A percentile compares a stretch with the other conserved stretches of the same genome.
Conservation (phyloP, 2,888 invertebrate species). For the Tipula unca region DNA sequence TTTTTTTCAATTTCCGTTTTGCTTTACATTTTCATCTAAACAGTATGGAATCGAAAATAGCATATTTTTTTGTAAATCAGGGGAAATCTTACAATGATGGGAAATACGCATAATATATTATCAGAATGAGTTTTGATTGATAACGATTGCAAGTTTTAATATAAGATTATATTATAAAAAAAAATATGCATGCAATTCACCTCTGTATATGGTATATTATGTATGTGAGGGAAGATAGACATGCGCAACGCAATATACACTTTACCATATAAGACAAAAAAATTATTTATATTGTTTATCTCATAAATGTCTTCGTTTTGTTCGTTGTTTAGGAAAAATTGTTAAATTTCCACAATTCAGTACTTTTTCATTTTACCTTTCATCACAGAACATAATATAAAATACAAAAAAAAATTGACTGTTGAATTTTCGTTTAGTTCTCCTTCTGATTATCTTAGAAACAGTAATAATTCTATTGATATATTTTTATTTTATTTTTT, state of each 20-base stretch:
- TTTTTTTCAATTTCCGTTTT: not conserved
- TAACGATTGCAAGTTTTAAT: not conserved
- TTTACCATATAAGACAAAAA: not conserved
- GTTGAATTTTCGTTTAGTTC: not conserved
- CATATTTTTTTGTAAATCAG: not conserved
- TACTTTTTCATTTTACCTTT: not conserved
- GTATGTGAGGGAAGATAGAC: not conserved
- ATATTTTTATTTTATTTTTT: not conserved
- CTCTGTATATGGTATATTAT: not conserved
- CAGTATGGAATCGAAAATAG: not conserved
- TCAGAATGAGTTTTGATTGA: not conserved
- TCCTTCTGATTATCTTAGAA: conserved; percentile 8
- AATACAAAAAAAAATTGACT: not conserved
- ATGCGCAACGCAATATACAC: not conserved
- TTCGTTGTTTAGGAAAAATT: not conserved
- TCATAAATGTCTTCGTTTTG: not conserved
- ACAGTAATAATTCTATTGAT: not conserved
- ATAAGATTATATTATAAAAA: not conserved
- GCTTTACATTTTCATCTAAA: not conserved
- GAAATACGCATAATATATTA: not conserved
- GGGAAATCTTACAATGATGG: not conserved
- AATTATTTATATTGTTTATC: not conserved
- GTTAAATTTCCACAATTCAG: not conserved
- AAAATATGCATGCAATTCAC: not conserved
- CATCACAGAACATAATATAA: not conserved